Evolutionary conservation across 2,113 vertebrate genomes (phyloP), one percentile per base, ranked within the genome.

Genomic region (Hepsetus odoe): DNA sequence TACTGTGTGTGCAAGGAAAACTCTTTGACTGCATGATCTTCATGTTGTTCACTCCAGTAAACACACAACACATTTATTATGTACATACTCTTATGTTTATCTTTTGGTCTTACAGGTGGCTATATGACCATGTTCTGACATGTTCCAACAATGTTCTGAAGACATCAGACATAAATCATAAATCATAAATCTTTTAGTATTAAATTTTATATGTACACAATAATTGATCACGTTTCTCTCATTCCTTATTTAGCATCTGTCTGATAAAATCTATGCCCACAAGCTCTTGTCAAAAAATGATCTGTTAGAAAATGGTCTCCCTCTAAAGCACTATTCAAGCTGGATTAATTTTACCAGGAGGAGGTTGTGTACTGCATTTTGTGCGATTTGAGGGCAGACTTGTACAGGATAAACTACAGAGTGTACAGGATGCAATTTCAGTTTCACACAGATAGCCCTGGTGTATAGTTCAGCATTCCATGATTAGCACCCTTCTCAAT

Each of bases 1-100:
- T 88, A 90, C 88, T 66, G 82, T 81, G 22, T 79, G 81, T 85
- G 77, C 84, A 88, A 73, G 38, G 76, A 81, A 79, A 81, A 71
- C 20, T 70, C 69, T 87, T 80, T 84, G 82, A 78, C 13, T 20
- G 40, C 74, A 40, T 86, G 64, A 83, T 82, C 78, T 59, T 82
- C 80, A 59, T 70, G 66, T n/a, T n/a, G n/a, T 71, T 32, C 69
- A 33, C 82, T 88, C 84, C 83, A 67, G 84, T 82, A 61, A 83
- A 80, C 80, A 86, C 67, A 89, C 14, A 85, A 81, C 55, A 87
- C 16, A 84, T 81, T 80, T 18, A 80, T 76, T 71, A 68, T 67
- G 22, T 13, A 65, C 22, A 20, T 30, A 66, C 26, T 42, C 26
- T 22, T 58, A 20, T 20, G 46, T 12, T 49, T 20, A 20, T 14